These are phyloP conservation scores for Sciurus niger DNA, from an alignment of 2,113 vertebrate genomes.

Conservation along the genomic window DNA sequence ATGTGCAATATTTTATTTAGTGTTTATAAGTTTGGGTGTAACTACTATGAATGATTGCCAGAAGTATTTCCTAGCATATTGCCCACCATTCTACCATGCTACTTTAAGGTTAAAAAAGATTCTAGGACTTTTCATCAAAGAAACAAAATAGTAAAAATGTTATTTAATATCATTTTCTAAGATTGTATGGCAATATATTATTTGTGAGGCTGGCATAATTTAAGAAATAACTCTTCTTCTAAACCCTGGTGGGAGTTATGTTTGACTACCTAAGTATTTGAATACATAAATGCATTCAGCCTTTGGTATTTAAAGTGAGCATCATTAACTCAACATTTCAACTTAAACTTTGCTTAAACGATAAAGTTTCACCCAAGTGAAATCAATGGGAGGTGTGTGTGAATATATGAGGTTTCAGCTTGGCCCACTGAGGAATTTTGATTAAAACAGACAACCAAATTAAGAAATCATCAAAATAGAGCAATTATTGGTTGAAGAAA, in stretches of 20 bases:
- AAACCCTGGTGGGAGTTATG: constrained; percentile 73
- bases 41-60: background rate
- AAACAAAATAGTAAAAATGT: constrained; percentile 64
- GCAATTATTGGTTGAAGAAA: constrained; percentile 74
- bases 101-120: constrained; percentile 44
- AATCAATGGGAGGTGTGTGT: constrained; percentile 82
- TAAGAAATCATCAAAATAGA: constrained; percentile 81
- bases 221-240: constrained; percentile 74
- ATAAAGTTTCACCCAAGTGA: constrained; percentile 85
- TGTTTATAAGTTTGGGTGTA: constrained; percentile 46
- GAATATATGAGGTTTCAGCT: constrained; percentile 84
- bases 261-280: constrained; percentile 82
- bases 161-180: constrained; percentile 66
- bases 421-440: constrained; percentile 77
- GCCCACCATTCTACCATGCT: background rate
- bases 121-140: constrained; percentile 15
- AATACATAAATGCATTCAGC: constrained; percentile 83
- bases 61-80: constrained; percentile 38
- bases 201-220: constrained; percentile 69
- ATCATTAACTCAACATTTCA: constrained; percentile 86
- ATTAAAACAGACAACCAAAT: constrained; percentile 75
- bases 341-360: constrained; percentile 86
- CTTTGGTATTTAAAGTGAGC: constrained; percentile 85
- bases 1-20: constrained; percentile 11
- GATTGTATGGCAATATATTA: constrained; percentile 60